A percentile compares a stretch with the other conserved stretches of the same genome.
Conservation (phyloP, 2,888 invertebrate genomes). For the Volucella inanis region DNA sequence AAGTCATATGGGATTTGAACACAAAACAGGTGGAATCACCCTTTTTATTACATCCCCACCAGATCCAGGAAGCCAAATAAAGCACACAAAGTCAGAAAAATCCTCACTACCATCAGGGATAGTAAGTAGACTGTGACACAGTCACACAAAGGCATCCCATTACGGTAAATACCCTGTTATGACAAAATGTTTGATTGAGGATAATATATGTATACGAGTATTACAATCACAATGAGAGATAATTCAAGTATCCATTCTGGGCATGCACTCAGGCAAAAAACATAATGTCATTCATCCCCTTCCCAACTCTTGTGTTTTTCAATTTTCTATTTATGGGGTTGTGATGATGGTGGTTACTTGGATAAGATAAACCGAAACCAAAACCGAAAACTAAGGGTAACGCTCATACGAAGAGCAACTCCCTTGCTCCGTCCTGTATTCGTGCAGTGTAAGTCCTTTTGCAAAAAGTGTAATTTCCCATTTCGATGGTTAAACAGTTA, state of each 20-base stretch:
- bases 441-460: not conserved
- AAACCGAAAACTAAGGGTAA: too few relatives aligned
- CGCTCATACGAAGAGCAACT: too few relatives aligned
- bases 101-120: constrained; percentile 2
- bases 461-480: constrained; percentile 59
- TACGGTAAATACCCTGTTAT: constrained; percentile 72
- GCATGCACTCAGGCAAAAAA: constrained; percentile 18
- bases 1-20: constrained; percentile 57
- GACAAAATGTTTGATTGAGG: constrained; percentile 73
- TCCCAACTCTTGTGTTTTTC: constrained; percentile 25
- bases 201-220: constrained; percentile 68
- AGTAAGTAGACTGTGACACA: not conserved
- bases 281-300: constrained; percentile 25
- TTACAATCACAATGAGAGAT: constrained; percentile 62
- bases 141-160: constrained; percentile 50
- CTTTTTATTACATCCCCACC: constrained; percentile 42
- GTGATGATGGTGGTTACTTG: not conserved
- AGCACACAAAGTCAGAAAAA: not conserved
- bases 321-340: constrained; percentile 11
- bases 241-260: constrained; percentile 63
- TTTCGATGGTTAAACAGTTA: constrained; percentile 55
- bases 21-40: constrained; percentile 71
- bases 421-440: too few relatives aligned
- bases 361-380: too few relatives aligned
- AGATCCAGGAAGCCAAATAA: not conserved